Conservation (phyloP, 2,888 invertebrate species). For the Drosophila hawaiiensis region DNA sequence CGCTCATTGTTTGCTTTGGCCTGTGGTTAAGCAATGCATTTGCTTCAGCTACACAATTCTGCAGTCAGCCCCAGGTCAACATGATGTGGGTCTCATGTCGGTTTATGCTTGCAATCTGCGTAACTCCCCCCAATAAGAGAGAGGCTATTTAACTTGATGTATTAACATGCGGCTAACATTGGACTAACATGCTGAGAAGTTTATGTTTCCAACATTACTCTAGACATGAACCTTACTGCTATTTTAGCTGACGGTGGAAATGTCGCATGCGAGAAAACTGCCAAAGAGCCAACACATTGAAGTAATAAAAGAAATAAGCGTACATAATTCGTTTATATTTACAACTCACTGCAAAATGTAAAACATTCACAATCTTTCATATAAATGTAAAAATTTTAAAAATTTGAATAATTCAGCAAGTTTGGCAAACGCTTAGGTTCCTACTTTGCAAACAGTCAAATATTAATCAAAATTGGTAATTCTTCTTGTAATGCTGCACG, state of each 20-base stretch:
- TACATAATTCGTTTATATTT: neutral
- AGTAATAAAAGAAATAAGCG: too few relatives aligned
- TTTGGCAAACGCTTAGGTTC: neutral
- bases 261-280: conserved; percentile 37
- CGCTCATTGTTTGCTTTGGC: conserved; percentile 16
- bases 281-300: neutral
- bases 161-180: neutral
- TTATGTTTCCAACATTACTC: conserved; percentile 10
- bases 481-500: neutral
- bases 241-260: neutral
- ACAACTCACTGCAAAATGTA: neutral
- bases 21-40: conserved; percentile 30
- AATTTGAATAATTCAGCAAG: neutral
- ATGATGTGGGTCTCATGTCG: neutral
- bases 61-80: neutral
- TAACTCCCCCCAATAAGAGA: neutral
- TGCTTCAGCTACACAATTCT: conserved; percentile 16
- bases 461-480: neutral
- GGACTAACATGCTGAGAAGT: neutral
- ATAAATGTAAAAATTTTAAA: neutral
- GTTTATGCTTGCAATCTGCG: neutral
- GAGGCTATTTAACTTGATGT: neutral
- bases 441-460: neutral
- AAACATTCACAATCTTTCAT: neutral
- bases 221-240: conserved; percentile 26